Base-by-base conservation (phyloP, 1,140 invertebrate species). In the Nymphalis io region DNA sequence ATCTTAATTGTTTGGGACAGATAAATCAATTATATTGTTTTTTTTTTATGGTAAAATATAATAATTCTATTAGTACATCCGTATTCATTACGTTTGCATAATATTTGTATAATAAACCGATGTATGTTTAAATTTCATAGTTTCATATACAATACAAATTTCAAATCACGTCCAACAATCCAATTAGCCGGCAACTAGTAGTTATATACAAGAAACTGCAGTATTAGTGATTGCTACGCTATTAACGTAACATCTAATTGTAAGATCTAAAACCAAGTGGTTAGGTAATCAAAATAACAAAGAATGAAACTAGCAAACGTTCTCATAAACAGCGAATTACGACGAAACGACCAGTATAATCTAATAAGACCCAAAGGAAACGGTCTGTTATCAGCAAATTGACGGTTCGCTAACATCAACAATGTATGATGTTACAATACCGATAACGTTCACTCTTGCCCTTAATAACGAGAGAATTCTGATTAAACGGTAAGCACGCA, bases 381-480 rank as follows among this genome's bases (percentile, higher is more conserved):
- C 60, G 42, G 39, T 55, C 64, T 53, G 23, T 64, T 64, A 40
- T 55, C 60, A 62, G 39, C 51, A 63, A 68, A 73, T 73, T 73
- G 70, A 15, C 44, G 60, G 70, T 72, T 73, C 60, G 58, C 62
- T 61, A 73, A 61, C 59, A 72, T 44, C 51, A 57, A 69, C 70
- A 77, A 70, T 72, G 68, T 72, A 63, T 23, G 55, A 71, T 71
- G 69, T 72, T 53, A 66, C 68, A 75, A 70, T 70, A 70, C 65
- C 51, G 55, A 76, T 72, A 73, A 59, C 68, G 70, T 44, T 72
- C 63, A 66, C 33, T 71, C 57, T 62, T 62, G 58, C 59, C 65
- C 65, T 55, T 74, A 73, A 75, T 73, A 80, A 81, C 74, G 78
- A 83, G 79, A 77, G 79, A 76, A 81, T 82, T 87, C 80, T 80